Evolutionary conservation across 2,113 vertebrate genomes (phyloP).

Genomic region (Microtus ochrogaster): DNA sequence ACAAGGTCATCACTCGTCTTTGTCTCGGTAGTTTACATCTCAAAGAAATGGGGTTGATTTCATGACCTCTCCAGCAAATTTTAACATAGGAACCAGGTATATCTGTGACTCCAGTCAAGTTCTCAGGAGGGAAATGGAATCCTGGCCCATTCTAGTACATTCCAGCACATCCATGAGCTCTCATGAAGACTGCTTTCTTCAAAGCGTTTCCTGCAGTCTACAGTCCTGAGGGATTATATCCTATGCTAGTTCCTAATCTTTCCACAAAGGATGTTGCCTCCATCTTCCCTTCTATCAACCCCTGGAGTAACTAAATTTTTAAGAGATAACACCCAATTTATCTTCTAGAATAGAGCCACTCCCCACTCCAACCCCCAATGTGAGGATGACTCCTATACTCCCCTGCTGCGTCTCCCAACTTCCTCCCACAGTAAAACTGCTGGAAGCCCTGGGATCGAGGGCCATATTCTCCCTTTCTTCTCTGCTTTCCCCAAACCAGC

Average conservation of each 20-base stretch:
- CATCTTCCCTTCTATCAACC: neutral
- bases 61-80: constrained; percentile 68
- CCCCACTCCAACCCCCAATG: neutral
- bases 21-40: constrained; percentile 81
- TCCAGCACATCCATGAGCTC: neutral
- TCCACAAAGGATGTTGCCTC: neutral
- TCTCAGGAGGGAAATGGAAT: constrained; percentile 1
- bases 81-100: constrained; percentile 67
- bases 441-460: neutral
- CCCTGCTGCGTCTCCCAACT: too few species aligned
- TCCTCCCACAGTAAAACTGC: neutral
- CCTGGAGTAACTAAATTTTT: neutral
- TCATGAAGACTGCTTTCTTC: neutral
- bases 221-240: neutral
- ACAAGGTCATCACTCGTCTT: constrained; percentile 74
- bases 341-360: neutral
- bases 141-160: constrained; percentile 21
- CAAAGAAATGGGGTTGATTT: constrained; percentile 77
- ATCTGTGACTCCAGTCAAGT: neutral
- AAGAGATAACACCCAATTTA: neutral
- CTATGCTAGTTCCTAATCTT: neutral
- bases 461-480: neutral
- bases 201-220: neutral
- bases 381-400: neutral
- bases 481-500: neutral